These are phyloP conservation scores for Macrosteles quadrilineatus DNA, from an alignment of 1,140 invertebrate genomes.

Conservation along the genomic window DNA sequence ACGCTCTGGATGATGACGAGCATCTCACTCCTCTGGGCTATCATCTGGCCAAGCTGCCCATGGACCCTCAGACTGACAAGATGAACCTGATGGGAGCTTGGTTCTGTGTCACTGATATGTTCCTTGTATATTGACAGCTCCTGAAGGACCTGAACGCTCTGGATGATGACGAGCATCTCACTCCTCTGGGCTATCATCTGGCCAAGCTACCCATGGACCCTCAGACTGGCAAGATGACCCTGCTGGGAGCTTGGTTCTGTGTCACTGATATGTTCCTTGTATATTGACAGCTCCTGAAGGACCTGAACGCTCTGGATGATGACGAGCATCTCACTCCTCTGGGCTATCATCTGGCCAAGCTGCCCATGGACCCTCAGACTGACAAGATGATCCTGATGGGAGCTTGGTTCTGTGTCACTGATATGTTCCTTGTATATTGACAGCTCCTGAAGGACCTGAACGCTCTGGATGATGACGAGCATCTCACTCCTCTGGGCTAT, in stretches of 20 bases:
- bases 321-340: conserved; percentile 81
- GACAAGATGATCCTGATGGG: conserved; percentile 88
- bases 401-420: conserved; percentile 83
- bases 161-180: conserved; percentile 72
- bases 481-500: conserved; percentile 84
- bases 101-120: conserved; percentile 83
- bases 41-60: conserved; percentile 68
- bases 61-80: conserved; percentile 68
- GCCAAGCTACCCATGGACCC: conserved; percentile 59
- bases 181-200: conserved; percentile 87
- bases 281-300: conserved; percentile 51
- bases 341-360: conserved; percentile 80
- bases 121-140: conserved; percentile 61
- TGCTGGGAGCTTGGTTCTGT: conserved; percentile 83
- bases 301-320: conserved; percentile 75
- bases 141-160: conserved; percentile 72
- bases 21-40: conserved; percentile 84
- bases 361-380: conserved; percentile 55
- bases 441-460: no score
- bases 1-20: conserved; percentile 76
- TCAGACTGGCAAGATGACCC: conserved; percentile 77
- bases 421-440: conserved; percentile 83
- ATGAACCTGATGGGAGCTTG: conserved; percentile 85
- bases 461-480: conserved; percentile 74
- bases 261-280: conserved; percentile 84